phyloP scores from a whole-genome alignment of 2,113 vertebrate genomes.

The Macaca nemestrina region DNA sequence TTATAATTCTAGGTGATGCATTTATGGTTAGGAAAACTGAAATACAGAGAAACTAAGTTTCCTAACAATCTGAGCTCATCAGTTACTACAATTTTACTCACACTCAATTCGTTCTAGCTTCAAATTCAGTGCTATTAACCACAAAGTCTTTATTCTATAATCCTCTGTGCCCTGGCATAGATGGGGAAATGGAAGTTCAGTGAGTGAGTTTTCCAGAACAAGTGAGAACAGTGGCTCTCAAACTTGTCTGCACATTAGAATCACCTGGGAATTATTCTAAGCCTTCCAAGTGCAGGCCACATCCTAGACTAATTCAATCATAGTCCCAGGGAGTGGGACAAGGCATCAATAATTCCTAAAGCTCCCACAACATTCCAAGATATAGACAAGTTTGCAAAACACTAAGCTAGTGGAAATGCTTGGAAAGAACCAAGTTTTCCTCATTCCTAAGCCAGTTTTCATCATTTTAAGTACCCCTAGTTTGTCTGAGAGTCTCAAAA shows the following conservation, averaged over 20 bases:
- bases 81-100: background rate
- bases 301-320: background rate
- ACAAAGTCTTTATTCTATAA: background rate
- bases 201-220: background rate
- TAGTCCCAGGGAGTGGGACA: background rate
- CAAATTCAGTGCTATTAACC: background rate
- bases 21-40: background rate
- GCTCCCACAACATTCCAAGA: background rate
- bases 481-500: background rate
- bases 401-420: background rate
- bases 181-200: background rate
- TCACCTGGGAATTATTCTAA: background rate
- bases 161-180: background rate
- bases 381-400: background rate
- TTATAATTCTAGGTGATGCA: background rate
- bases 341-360: background rate
- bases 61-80: background rate
- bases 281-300: background rate
- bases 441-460: background rate
- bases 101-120: background rate
- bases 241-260: background rate
- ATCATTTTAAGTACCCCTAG: too few species aligned
- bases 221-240: background rate
- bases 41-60: background rate
- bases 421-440: rapidly evolving